phyloP scores from a whole-genome alignment of 2,113 vertebrate species.

The Carassius auratus region DNA sequence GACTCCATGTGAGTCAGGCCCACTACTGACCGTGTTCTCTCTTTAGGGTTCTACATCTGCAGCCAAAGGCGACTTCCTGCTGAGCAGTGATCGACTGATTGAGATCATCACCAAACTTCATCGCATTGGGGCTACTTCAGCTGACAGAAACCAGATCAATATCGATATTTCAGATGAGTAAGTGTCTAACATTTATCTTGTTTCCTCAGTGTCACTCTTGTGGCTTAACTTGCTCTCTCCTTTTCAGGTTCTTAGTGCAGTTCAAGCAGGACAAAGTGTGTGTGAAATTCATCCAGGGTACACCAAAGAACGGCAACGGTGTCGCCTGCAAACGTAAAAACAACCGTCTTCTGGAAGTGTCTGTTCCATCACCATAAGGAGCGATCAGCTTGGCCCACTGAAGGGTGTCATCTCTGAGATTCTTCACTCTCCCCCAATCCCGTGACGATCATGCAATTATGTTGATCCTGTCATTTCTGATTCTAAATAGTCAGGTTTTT shows the following conservation, averaged over 20 bases:
- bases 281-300: conserved; percentile 92
- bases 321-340: conserved; percentile 95
- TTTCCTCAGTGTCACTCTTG: not conserved
- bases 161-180: conserved; percentile 98
- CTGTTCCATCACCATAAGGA: conserved; percentile 80
- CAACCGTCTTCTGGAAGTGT: conserved; percentile 96
- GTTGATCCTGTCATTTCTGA: conserved; percentile 65
- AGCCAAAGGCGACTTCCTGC: conserved; percentile 94
- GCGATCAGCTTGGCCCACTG: not conserved
- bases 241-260: conserved; percentile 92
- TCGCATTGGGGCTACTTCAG: conserved; percentile 82
- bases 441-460: conserved; percentile 82
- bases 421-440: conserved; percentile 59
- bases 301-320: conserved; percentile 86
- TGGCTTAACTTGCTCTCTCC: conserved; percentile 18
- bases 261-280: conserved; percentile 98
- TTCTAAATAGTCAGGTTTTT: conserved; percentile 51
- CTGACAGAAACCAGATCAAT: conserved; percentile 83
- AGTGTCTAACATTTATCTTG: conserved; percentile 54
- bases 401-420: conserved; percentile 64
- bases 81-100: conserved; percentile 94
- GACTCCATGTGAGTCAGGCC: not conserved
- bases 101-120: conserved; percentile 98
- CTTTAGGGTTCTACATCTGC: conserved; percentile 88
- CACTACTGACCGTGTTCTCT: not conserved